Evolutionary conservation across 2,113 vertebrate genomes (phyloP).

Genomic region (Hippolais icterina): DNA sequence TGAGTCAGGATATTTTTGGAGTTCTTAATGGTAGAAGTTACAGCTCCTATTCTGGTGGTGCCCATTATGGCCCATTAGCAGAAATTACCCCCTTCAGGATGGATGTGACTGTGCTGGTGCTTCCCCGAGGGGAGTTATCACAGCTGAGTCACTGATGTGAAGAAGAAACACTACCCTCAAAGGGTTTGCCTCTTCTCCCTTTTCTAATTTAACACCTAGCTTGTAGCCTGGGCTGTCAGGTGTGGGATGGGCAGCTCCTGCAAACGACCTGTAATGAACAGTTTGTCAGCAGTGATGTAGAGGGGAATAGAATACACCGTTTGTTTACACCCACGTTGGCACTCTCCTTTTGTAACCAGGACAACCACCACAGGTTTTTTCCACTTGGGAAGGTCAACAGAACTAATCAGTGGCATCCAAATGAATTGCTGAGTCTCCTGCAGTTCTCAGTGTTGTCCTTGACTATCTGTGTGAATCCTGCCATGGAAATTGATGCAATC

Average conservation of each 20-base stretch:
- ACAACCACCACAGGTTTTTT: background rate
- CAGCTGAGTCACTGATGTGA: background rate
- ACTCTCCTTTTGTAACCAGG: background rate
- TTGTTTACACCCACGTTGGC: background rate
- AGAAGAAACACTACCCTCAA: background rate
- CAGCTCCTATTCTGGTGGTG: background rate
- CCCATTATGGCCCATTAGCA: background rate
- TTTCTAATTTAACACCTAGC: background rate
- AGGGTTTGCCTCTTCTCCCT: background rate
- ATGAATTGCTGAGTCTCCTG: background rate
- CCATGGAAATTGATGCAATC: background rate
- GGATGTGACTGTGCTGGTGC: background rate
- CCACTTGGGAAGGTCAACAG: background rate
- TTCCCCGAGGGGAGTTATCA: background rate
- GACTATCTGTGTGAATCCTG: background rate
- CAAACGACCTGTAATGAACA: rapidly evolving
- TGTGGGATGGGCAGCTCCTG: background rate
- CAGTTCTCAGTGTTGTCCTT: background rate
- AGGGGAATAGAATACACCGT: background rate
- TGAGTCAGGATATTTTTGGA: background rate
- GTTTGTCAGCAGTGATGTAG: background rate
- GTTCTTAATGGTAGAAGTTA: background rate
- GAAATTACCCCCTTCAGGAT: background rate
- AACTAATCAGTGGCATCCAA: background rate
- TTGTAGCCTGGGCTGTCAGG: background rate